Conservation (phyloP, 2,797 vertebrate species). For the Capromys pilorides region DNA sequence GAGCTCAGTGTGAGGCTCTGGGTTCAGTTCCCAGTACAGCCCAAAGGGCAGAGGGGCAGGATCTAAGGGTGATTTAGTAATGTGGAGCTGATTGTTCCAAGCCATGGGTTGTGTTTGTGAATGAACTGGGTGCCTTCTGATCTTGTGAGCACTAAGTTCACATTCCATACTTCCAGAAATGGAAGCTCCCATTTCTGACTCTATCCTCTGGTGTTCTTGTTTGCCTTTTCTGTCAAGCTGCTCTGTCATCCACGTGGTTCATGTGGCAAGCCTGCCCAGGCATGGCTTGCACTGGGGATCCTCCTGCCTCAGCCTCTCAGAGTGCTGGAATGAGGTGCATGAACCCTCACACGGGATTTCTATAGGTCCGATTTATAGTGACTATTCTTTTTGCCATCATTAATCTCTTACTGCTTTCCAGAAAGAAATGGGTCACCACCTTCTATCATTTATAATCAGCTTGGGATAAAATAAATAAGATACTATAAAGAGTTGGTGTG, state of each 20-base stretch:
- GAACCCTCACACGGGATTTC: neutral
- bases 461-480: neutral
- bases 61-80: neutral
- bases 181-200: neutral
- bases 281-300: neutral
- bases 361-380: neutral
- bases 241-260: neutral
- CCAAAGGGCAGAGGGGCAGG: neutral
- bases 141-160: neutral
- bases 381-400: constrained; percentile 6
- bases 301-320: neutral
- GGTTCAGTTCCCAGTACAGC: neutral
- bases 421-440: constrained; percentile 45
- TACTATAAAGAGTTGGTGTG: constrained; percentile 14
- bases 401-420: constrained; percentile 50
- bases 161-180: neutral
- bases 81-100: neutral
- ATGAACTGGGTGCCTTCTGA: neutral
- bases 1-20: neutral
- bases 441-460: neutral
- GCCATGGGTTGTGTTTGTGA: neutral
- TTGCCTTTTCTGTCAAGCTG: neutral
- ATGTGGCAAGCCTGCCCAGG: neutral
- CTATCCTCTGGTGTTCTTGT: neutral
- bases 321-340: neutral